Percentiles rank a stretch among this genome's conserved stretches.
Conservation (phyloP, 1,140 invertebrate species). For the Tetramorium simillimum region DNA sequence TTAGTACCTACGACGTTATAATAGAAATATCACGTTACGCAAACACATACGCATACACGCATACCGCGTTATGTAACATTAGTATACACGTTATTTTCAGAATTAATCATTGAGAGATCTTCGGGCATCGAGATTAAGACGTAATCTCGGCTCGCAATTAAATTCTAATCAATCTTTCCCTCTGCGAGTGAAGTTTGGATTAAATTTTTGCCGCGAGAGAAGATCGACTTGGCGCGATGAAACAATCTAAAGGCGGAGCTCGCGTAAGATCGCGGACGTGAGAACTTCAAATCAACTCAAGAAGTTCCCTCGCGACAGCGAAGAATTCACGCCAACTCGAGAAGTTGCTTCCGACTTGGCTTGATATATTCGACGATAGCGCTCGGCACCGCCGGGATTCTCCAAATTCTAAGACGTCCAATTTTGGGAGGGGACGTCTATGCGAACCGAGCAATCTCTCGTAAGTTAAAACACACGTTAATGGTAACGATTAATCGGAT, state of each 20-base stretch:
- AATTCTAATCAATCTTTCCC: not conserved
- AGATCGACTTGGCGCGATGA: not conserved
- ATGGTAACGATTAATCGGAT: not conserved
- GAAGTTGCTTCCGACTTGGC: slow-evolving; percentile 19
- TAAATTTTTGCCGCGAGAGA: slow-evolving; percentile 10
- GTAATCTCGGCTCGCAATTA: not conserved
- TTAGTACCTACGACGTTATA: slow-evolving; percentile 42
- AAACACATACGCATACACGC: not conserved
- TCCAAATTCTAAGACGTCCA: not conserved
- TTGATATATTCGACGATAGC: slow-evolving; percentile 25
- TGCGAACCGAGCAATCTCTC: not conserved
- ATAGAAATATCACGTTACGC: slow-evolving; percentile 16
- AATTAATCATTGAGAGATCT: slow-evolving; percentile 16
- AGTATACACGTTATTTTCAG: slow-evolving; percentile 2
- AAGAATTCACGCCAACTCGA: not conserved
- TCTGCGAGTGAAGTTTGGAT: not conserved
- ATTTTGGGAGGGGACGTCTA: no score
- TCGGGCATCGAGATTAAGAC: not conserved
- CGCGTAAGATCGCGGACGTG: slow-evolving; percentile 5
- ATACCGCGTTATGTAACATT: not conserved
- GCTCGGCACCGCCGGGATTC: not conserved
- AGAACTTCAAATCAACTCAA: slow-evolving; percentile 32
- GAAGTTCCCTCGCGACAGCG: slow-evolving; percentile 4
- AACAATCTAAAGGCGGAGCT: not conserved
- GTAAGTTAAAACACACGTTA: slow-evolving; percentile 18